These are phyloP conservation scores for Pipistrellus pygmaeus DNA, from an alignment of 2,797 vertebrate species.

Conservation along the genomic window DNA sequence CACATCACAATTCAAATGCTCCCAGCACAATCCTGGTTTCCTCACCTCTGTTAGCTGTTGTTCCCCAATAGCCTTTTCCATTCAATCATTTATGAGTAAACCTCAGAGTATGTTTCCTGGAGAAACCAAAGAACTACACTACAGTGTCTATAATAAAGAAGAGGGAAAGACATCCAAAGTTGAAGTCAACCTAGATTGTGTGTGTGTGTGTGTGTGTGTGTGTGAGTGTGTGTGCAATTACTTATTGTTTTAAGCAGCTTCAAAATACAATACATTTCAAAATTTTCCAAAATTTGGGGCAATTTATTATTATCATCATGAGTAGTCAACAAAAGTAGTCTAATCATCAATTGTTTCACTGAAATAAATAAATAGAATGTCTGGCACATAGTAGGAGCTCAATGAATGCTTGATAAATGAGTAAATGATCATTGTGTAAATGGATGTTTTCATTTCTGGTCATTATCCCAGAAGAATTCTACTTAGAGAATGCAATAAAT, in stretches of 20 bases:
- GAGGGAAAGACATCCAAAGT: neutral
- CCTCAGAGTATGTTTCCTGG: neutral
- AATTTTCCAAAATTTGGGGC: neutral
- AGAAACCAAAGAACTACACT: neutral
- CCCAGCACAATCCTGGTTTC: neutral
- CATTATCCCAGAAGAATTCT: neutral
- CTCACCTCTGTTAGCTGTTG: neutral
- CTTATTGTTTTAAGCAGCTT: neutral
- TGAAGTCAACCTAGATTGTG: neutral
- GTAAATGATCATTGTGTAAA: neutral
- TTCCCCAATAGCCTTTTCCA: neutral
- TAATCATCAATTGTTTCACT: neutral
- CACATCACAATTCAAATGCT: neutral
- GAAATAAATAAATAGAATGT: neutral
- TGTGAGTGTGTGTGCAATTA: neutral
- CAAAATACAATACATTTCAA: neutral
- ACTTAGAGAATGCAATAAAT: neutral
- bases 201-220: no score
- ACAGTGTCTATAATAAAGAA: neutral
- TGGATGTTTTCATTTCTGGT: neutral
- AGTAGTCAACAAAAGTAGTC: neutral
- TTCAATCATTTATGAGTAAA: neutral
- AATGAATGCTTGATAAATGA: neutral
- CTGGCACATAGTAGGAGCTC: neutral
- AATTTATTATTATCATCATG: neutral